Evolutionary conservation across 2,888 invertebrate species (phyloP).

Genomic region (Lamellibrachia columna): DNA sequence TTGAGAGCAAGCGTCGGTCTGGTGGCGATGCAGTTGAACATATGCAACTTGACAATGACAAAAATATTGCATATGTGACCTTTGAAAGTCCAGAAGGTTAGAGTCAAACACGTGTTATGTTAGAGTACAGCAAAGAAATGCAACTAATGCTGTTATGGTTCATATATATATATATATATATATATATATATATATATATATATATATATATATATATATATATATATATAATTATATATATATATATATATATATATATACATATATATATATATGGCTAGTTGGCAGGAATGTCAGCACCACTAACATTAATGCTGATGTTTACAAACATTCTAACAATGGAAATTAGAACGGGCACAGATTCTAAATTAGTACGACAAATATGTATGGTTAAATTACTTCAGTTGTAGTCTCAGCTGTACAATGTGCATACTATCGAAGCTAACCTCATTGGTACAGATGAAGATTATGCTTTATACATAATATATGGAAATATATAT

Average conservation of each 20-base stretch:
- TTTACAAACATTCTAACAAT: too few relatives aligned
- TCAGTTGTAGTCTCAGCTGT: not conserved
- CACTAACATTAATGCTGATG: too few relatives aligned
- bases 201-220: not conserved
- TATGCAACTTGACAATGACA: not conserved
- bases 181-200: too few relatives aligned
- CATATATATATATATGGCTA: not conserved
- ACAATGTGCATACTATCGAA: not conserved
- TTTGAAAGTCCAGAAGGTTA: conserved; percentile 12
- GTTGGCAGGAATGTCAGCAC: not conserved
- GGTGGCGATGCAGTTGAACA: not conserved
- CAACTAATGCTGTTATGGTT: not conserved
- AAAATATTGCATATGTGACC: not conserved
- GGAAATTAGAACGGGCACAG: too few relatives aligned
- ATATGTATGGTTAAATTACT: not conserved
- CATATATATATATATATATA: not conserved
- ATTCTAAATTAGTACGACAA: not conserved
- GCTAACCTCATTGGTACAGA: not conserved
- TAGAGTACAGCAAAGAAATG: not conserved
- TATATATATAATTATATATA: not conserved
- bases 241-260: not conserved
- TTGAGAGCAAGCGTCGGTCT: not conserved
- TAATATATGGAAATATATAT: not conserved
- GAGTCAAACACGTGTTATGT: not conserved
- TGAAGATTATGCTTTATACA: not conserved